phyloP scores from a whole-genome alignment of 2,113 vertebrate species.

The Polypterus senegalus region DNA sequence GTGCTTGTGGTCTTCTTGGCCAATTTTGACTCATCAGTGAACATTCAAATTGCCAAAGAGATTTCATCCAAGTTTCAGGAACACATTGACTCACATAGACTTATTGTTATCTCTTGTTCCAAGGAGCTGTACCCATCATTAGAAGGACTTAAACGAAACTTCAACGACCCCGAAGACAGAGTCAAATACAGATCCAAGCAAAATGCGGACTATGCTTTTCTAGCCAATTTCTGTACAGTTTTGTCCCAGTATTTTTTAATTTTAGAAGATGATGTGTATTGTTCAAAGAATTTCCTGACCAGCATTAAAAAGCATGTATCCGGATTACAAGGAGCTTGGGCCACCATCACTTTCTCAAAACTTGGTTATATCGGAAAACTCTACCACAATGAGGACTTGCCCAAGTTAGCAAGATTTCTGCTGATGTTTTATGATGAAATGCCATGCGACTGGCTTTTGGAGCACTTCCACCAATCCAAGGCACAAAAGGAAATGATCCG shows the following conservation, averaged over 20 bases:
- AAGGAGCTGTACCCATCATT: background rate
- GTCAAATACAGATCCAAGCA: conserved; percentile 4
- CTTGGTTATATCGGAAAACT: conserved; percentile 18
- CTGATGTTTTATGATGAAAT: conserved; percentile 7
- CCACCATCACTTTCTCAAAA: conserved; percentile 11
- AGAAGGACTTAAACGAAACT: conserved; percentile 6
- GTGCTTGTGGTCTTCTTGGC: conserved; percentile 23
- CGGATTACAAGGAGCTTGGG: background rate
- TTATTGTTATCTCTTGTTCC: conserved; percentile 10
- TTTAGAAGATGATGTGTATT: conserved; percentile 8
- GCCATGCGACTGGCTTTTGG: conserved; percentile 17
- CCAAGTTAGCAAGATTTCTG: background rate
- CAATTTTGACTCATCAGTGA: conserved; percentile 9
- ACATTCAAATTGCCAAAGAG: conserved; percentile 8
- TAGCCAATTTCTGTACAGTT: conserved; percentile 11
- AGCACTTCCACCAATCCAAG: background rate
- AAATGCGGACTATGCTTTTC: conserved; percentile 17
- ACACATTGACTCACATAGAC: conserved; percentile 2
- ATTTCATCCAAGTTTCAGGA: conserved; percentile 6
- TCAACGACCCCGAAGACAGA: background rate
- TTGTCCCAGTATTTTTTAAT: conserved; percentile 6
- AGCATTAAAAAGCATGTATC: background rate
- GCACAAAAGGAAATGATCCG: background rate
- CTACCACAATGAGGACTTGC: background rate
- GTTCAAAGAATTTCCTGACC: conserved; percentile 13